Evolutionary conservation across 2,888 invertebrate genomes (phyloP).

Genomic region (Ormyrus labotus): DNA sequence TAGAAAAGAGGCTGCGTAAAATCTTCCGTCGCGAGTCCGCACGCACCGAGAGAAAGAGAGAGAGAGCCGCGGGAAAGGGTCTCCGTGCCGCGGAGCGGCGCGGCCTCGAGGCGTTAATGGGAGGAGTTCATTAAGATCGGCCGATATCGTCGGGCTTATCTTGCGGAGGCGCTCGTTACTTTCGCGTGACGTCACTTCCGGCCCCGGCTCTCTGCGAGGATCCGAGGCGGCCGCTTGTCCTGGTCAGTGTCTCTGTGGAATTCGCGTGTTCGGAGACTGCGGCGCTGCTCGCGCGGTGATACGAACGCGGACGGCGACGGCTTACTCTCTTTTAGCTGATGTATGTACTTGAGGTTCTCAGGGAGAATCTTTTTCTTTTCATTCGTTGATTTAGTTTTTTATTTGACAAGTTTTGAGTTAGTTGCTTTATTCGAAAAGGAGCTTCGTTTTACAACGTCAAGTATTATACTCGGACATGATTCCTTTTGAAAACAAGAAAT

Average conservation of each 20-base stretch:
- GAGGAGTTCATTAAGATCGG: constrained; percentile 70
- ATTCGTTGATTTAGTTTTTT: too few species aligned
- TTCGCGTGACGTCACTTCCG: constrained; percentile 70
- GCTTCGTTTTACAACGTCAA: too few species aligned
- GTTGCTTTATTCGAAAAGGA: too few species aligned
- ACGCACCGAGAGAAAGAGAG: too few species aligned
- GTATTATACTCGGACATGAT: too few species aligned
- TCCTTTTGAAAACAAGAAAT: too few species aligned
- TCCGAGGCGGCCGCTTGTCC: constrained; percentile 19
- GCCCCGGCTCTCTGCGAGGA: constrained; percentile 40
- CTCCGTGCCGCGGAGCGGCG: constrained; percentile 43
- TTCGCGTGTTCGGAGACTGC: constrained; percentile 4
- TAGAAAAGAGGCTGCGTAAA: too few species aligned
- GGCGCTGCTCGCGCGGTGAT: background rate
- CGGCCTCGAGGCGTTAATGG: constrained; percentile 67
- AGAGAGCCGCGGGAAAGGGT: background rate
- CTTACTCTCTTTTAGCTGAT: too few species aligned
- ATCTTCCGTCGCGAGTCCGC: too few species aligned
- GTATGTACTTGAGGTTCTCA: too few species aligned
- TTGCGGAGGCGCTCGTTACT: constrained; percentile 66
- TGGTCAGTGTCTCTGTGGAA: constrained; percentile 46
- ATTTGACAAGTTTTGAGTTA: too few species aligned
- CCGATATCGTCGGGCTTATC: constrained; percentile 60
- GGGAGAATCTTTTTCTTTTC: too few species aligned
- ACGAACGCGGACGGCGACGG: background rate